These are phyloP conservation scores for Pocillopora damicornis DNA, from an alignment of 64 coral and sea anemone species.

Conservation along the genomic window DNA sequence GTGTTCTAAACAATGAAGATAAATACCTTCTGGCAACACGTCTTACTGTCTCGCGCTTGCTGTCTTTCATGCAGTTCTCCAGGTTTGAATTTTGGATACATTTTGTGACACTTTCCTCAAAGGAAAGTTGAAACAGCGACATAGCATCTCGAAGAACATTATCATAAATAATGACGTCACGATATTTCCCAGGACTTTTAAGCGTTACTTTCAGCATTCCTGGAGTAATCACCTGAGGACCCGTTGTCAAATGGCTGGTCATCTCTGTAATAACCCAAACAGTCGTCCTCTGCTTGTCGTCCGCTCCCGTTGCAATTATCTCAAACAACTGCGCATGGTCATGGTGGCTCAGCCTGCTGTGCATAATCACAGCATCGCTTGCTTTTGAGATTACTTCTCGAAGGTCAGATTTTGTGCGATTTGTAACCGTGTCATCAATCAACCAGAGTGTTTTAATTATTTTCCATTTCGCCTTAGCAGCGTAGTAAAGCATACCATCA, in stretches of 20 bases:
- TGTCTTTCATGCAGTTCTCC: neutral
- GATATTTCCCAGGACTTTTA: neutral
- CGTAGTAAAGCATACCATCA: neutral
- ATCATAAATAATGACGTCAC: neutral
- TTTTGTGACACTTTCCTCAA: neutral
- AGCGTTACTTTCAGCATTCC: neutral
- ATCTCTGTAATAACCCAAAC: conserved; percentile 8
- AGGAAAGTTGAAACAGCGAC: neutral
- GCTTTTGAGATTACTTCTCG: neutral
- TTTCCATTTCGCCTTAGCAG: neutral
- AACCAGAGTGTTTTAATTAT: neutral
- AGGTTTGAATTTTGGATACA: neutral
- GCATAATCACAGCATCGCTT: neutral
- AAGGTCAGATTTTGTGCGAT: neutral
- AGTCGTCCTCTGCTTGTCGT: neutral
- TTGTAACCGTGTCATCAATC: neutral
- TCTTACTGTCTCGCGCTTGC: neutral
- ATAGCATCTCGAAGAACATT: neutral
- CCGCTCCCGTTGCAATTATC: neutral
- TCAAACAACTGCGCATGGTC: neutral
- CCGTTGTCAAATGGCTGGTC: neutral
- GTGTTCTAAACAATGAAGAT: neutral
- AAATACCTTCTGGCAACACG: neutral
- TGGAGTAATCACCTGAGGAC: neutral
- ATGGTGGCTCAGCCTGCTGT: neutral